phyloP scores from a whole-genome alignment of 2,888 invertebrate genomes.

The Branchipolynoe longqiensis region DNA sequence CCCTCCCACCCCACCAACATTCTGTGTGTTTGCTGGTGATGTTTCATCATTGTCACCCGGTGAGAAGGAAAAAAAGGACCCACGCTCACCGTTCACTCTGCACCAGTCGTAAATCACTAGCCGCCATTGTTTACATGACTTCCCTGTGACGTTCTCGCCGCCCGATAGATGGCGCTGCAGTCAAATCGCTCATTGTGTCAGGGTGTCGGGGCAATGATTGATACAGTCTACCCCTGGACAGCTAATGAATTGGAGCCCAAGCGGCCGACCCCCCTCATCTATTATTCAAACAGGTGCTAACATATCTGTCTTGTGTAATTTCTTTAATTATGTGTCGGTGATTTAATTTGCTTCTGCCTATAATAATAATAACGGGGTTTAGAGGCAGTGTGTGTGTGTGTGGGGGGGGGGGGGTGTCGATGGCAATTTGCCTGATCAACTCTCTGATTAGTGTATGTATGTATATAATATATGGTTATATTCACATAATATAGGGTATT shows the following conservation, averaged over 20 bases:
- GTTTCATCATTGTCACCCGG: conserved; percentile 52
- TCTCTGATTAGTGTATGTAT: conserved; percentile 9
- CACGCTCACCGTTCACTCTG: no score
- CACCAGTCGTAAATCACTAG: conserved; percentile 52
- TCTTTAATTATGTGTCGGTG: conserved; percentile 55
- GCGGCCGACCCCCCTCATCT: conserved; percentile 16
- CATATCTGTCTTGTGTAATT: conserved; percentile 58
- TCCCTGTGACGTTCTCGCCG: conserved; percentile 49
- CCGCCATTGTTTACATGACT: conserved; percentile 55
- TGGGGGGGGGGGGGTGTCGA: conserved; percentile 8
- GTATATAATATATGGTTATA: no score
- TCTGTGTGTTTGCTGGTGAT: conserved; percentile 50
- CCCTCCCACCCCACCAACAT: no score
- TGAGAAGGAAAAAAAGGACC: conserved; percentile 38
- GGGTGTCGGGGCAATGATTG: conserved; percentile 21
- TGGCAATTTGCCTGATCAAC: conserved; percentile 33
- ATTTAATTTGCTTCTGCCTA: conserved; percentile 47
- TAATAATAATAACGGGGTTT: no score
- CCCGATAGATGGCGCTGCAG: conserved; percentile 46
- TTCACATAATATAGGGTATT: no score
- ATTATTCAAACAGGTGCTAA: conserved; percentile 56
- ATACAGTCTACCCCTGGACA: conserved; percentile 45
- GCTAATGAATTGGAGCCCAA: conserved; percentile 49
- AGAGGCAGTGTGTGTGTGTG: no score
- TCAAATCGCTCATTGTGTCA: conserved; percentile 56